phyloP scores from a whole-genome alignment of 2,797 vertebrate species.

The Heteromormyrus szaboi region DNA sequence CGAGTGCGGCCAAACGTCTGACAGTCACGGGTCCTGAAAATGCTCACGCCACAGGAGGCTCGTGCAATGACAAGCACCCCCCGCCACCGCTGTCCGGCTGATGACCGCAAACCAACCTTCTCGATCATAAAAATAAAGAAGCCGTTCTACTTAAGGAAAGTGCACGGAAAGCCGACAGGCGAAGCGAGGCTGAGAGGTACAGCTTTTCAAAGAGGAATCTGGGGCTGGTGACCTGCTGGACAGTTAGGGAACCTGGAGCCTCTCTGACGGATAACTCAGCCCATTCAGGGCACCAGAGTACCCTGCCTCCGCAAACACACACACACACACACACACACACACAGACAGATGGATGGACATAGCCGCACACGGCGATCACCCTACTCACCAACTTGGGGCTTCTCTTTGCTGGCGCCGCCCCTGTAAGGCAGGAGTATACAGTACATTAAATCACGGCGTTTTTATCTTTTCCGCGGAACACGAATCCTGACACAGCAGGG shows the following conservation, averaged over 20 bases:
- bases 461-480: conserved; percentile 57
- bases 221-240: neutral
- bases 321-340: neutral
- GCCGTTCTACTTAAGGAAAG: neutral
- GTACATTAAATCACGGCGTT: conserved; percentile 50
- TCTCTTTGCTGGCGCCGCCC: conserved; percentile 93
- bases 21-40: neutral
- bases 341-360: neutral
- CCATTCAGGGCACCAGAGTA: neutral
- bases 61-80: neutral
- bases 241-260: neutral
- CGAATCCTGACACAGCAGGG: conserved; percentile 58
- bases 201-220: neutral
- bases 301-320: neutral
- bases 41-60: neutral
- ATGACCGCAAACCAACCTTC: neutral
- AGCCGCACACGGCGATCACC: conserved; percentile 22
- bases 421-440: conserved; percentile 60
- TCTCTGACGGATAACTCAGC: neutral
- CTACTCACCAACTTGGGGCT: conserved; percentile 97
- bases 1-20: neutral
- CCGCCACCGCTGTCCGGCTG: neutral
- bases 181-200: neutral
- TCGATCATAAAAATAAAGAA: neutral
- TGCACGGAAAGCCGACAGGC: neutral